Evolutionary conservation across 2,888 invertebrate genomes (phyloP).

Genomic region (Acleris holmiana): DNA sequence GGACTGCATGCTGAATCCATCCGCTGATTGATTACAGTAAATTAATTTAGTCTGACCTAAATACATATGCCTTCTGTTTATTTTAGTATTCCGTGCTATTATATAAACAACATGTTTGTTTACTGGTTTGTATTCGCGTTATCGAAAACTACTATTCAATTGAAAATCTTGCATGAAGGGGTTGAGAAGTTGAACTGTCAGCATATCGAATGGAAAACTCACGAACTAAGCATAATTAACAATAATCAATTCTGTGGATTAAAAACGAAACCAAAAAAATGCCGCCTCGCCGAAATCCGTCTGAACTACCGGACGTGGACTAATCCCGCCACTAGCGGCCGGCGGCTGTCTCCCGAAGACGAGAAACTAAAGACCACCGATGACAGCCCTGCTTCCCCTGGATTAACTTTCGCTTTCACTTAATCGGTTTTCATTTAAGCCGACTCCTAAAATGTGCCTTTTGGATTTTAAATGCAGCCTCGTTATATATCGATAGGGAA

Average conservation of each 20-base stretch:
- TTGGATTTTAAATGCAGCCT: slow-evolving; percentile 28
- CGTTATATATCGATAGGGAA: slow-evolving; percentile 32
- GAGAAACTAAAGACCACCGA: slow-evolving; percentile 31
- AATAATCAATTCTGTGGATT: not conserved
- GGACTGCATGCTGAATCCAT: slow-evolving; percentile 48
- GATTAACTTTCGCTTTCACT: slow-evolving; percentile 39
- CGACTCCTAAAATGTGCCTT: slow-evolving; percentile 27
- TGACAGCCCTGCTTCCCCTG: slow-evolving; percentile 32
- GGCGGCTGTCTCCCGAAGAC: slow-evolving; percentile 28
- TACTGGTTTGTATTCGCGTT: too few relatives aligned
- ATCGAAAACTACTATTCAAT: not conserved
- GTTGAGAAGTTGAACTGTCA: too few relatives aligned
- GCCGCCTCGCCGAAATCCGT: slow-evolving; percentile 9
- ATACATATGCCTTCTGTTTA: slow-evolving; percentile 47
- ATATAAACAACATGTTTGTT: not conserved
- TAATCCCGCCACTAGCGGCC: slow-evolving; percentile 38
- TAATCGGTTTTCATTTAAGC: slow-evolving; percentile 37
- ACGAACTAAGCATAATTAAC: not conserved
- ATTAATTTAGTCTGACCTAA: slow-evolving; percentile 62
- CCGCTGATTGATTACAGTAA: slow-evolving; percentile 67
- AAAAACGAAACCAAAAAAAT: not conserved
- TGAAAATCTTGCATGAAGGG: too few relatives aligned
- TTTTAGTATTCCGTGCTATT: not conserved
- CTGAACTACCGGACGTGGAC: slow-evolving; percentile 23
- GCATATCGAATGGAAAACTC: too few relatives aligned